Conservation (phyloP, 1,140 invertebrate genomes). For the Conus betulinus region DNA sequence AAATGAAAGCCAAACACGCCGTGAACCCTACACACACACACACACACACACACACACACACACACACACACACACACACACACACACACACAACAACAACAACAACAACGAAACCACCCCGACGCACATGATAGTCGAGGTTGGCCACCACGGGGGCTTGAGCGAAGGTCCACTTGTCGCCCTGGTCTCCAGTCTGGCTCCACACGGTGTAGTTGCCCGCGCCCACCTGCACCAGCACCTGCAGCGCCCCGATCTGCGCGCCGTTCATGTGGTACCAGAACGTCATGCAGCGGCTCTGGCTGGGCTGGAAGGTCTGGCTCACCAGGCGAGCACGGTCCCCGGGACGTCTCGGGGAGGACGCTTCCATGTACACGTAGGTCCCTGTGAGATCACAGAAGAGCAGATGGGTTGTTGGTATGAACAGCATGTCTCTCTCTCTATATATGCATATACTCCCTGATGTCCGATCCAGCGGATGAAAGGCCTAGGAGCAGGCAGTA, state of each 20-base stretch:
- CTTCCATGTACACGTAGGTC: slow-evolving; percentile 88
- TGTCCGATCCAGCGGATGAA: no score
- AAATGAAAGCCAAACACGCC: no score
- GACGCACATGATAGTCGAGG: slow-evolving; percentile 21
- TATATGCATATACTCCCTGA: no score
- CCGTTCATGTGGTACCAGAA: slow-evolving; percentile 86
- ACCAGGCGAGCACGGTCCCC: slow-evolving; percentile 84
- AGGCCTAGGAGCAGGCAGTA: no score
- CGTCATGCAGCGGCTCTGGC: slow-evolving; percentile 57
- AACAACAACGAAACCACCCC: background rate
- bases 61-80: background rate
- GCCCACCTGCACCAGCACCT: slow-evolving; percentile 59
- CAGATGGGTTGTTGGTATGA: no score
- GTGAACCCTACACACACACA: no score
- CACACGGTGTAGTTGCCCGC: slow-evolving; percentile 44
- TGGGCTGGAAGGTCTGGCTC: slow-evolving; percentile 66
- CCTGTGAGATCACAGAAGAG: slow-evolving; percentile 30
- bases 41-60: background rate
- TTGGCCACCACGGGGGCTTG: slow-evolving; percentile 43
- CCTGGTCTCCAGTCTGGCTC: slow-evolving; percentile 48
- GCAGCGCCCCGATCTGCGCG: slow-evolving; percentile 57
- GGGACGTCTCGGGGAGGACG: slow-evolving; percentile 66
- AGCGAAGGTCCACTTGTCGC: slow-evolving; percentile 56
- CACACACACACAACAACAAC: background rate
- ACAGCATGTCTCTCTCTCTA: no score